A percentile compares a stretch with the other conserved stretches of the same genome.
phyloP scores from a whole-genome alignment of 2,113 vertebrate genomes.

The Zapus hudsonius region DNA sequence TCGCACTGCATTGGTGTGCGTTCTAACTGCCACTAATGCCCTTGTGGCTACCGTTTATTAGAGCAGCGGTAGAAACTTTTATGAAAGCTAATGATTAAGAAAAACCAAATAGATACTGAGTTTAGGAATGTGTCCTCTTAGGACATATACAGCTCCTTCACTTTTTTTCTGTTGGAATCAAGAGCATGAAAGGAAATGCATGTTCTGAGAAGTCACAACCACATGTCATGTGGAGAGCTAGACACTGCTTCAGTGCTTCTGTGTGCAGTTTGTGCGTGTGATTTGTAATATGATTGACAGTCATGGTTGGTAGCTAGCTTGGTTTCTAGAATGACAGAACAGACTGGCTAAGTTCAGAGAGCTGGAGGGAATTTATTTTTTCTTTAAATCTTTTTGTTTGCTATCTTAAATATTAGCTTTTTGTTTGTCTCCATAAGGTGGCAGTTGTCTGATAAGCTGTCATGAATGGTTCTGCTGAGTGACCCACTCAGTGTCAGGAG shows the following conservation, averaged over 20 bases:
- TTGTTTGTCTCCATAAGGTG: constrained; percentile 1
- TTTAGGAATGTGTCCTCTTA: constrained; percentile 51
- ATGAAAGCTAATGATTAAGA: not conserved
- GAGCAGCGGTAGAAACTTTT: not conserved
- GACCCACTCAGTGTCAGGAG: not conserved
- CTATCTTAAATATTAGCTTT: constrained; percentile 20
- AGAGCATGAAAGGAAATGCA: constrained; percentile 1
- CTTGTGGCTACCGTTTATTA: not conserved
- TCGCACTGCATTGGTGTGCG: not conserved
- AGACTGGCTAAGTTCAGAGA: constrained; percentile 29
- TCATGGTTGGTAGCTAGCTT: not conserved
- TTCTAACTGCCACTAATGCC: not conserved
- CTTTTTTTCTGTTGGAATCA: constrained; percentile 53
- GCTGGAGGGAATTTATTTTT: not conserved
- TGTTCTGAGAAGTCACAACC: not conserved
- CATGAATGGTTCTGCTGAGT: not conserved
- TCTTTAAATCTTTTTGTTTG: not conserved
- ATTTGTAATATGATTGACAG: not conserved
- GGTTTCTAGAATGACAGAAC: constrained; percentile 15
- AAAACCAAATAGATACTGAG: constrained; percentile 1
- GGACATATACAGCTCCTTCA: not conserved
- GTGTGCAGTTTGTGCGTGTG: not conserved
- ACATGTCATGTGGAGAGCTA: too few species aligned
- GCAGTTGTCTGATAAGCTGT: not conserved
- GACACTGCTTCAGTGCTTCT: not conserved